Base-by-base conservation (phyloP, 2,113 vertebrate species). In the Hippocampus comes region DNA sequence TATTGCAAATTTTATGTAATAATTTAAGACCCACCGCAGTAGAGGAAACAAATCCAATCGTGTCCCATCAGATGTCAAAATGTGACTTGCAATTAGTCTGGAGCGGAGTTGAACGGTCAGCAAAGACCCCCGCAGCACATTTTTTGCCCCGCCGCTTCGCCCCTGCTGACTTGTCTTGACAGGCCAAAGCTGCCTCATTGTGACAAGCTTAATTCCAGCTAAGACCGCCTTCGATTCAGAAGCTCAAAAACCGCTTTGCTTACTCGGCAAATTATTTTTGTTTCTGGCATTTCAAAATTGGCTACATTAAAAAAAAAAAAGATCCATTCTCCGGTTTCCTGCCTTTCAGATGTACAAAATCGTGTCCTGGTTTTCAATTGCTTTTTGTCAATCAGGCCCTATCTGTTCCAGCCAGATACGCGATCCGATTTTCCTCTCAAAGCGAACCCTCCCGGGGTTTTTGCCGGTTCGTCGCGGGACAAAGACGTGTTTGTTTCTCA, bases 401-500 rank as follows among this genome's bases (percentile, higher is more conserved):
- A 12, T 53, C 6, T 7, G 23, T 59, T 34, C 59, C 3, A 34
- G 2, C 59, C 27, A 20, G 59, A 61, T 18, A 61, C 18, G 27
- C 14, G 59, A 61, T 61, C 59, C 27, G 34, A 34, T 68, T 64
- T n/a, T 66, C 63, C 56, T 68, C 63, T 46, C 38, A 53, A 63
- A 48, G n/a, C 7, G 34, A 63, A 20, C 15, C 23, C 20, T 25
- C 17, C 30, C 20, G 63, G 42, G 38, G 48, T 66, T 46, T 11
- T 46, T 18, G 17, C 48, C 48, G 17, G 5, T 38, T n/a, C 9
- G 46, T 63, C 9, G 41, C 48, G 0, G 57, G 20, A 89, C 86
- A 88, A 87, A 84, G 83, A 73, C 67, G 65, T 5, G 18, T 66
- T 76, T 87, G 84, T 88, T 72, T 83, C 86, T 14, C 71, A 91